phyloP scores from a whole-genome alignment of 2,797 vertebrate genomes.

The Phalloptychus januarius region DNA sequence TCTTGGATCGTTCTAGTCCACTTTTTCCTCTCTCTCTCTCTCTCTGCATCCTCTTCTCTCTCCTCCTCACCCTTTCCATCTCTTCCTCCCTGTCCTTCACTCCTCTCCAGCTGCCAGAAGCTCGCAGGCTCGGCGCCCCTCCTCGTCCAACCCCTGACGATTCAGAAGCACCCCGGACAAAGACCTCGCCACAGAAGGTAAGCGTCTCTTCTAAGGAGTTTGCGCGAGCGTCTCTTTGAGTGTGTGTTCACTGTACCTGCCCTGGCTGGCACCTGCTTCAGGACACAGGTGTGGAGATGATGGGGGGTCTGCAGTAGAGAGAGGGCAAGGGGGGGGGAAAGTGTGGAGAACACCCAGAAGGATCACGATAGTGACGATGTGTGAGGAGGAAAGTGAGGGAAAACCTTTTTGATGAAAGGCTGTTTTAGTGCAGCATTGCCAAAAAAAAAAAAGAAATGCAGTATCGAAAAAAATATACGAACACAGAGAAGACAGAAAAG shows the following conservation, averaged over 20 bases:
- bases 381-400: conserved; percentile 19
- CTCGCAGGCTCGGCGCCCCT: conserved; percentile 48
- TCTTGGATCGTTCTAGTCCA: conserved; percentile 59
- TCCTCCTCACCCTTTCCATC: conserved; percentile 38
- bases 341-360: conserved; percentile 6
- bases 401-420: conserved; percentile 1
- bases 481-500: conserved; percentile 35
- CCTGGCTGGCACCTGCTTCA: conserved; percentile 16
- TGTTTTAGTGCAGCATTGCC: conserved; percentile 29
- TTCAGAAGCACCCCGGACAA: conserved; percentile 64
- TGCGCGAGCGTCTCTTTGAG: neutral
- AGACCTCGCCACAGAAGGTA: conserved; percentile 66
- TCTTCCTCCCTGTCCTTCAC: conserved; percentile 49
- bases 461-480: conserved; percentile 8
- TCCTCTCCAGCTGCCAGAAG: conserved; percentile 62
- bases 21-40: conserved; percentile 43
- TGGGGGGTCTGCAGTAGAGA: conserved; percentile 30
- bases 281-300: conserved; percentile 16
- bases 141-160: conserved; percentile 58
- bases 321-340: neutral
- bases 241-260: conserved; percentile 14
- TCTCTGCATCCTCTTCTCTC: conserved; percentile 19
- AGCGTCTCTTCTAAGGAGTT: conserved; percentile 27
- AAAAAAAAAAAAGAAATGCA: conserved; percentile 18
- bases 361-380: conserved; percentile 23